A percentile compares a stretch with the other conserved stretches of the same genome.
These are phyloP conservation scores for Daubentonia madagascariensis DNA, from an alignment of 2,113 vertebrate species.

Conservation along the genomic window DNA sequence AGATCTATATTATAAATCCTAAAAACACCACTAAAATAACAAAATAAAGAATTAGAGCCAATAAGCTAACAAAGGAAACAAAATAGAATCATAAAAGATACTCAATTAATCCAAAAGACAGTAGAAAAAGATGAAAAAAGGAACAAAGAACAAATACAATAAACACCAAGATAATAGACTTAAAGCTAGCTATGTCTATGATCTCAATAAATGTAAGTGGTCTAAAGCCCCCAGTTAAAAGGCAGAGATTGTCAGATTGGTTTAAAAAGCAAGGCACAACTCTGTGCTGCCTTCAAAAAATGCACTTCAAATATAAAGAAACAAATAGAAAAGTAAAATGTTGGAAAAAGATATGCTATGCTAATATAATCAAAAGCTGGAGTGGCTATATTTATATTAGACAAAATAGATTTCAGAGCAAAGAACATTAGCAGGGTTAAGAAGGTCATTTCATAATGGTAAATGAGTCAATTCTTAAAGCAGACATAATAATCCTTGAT, in stretches of 20 bases:
- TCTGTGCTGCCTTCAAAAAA: neutral
- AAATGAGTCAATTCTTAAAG: neutral
- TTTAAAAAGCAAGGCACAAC: neutral
- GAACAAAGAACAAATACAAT: neutral
- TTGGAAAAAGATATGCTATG: neutral
- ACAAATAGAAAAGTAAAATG: neutral
- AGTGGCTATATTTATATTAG: neutral
- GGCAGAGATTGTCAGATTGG: neutral
- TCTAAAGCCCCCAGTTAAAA: neutral
- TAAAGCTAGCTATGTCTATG: neutral
- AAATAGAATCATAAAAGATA: neutral
- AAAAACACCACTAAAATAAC: neutral
- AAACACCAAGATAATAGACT: neutral
- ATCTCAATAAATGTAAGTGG: neutral
- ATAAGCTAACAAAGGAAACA: neutral
- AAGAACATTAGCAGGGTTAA: neutral
- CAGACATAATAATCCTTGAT: neutral
- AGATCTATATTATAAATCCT: neutral
- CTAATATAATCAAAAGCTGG: neutral
- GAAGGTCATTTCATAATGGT: neutral
- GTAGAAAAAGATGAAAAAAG: neutral
- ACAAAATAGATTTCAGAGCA: neutral
- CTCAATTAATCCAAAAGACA: neutral
- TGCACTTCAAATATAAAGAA: neutral
- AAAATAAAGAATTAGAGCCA: neutral